phyloP scores from a whole-genome alignment of 2,797 vertebrate genomes.

The Amniataba percoides region DNA sequence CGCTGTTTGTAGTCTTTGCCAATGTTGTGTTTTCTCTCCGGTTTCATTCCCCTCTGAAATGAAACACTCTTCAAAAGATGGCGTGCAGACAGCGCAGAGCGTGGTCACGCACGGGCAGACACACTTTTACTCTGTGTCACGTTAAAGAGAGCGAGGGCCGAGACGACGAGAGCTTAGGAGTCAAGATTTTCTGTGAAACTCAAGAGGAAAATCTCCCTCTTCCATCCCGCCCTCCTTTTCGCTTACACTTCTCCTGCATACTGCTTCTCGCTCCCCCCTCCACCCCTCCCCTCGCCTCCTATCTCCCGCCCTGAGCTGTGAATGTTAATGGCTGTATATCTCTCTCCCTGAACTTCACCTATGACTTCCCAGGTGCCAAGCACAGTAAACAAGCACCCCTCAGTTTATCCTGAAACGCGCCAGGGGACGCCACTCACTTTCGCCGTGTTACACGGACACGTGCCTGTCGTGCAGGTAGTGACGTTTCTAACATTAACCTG shows the following conservation, averaged over 20 bases:
- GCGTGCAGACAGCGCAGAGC: constrained; percentile 27
- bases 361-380: constrained; percentile 95
- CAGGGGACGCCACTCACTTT: constrained; percentile 99
- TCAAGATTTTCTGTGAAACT: constrained; percentile 56
- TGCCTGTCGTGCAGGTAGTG: constrained; percentile 99
- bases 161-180: constrained; percentile 29
- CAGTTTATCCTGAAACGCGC: constrained; percentile 99
- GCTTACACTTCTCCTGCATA: constrained; percentile 70
- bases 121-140: constrained; percentile 6
- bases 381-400: constrained; percentile 99
- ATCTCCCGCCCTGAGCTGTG: constrained; percentile 68
- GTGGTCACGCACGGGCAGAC: constrained; percentile 47
- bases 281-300: constrained; percentile 16
- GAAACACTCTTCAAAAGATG: constrained; percentile 44
- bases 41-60: constrained; percentile 69
- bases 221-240: constrained; percentile 61
- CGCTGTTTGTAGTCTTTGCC: constrained; percentile 62
- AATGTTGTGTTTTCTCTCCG: constrained; percentile 66
- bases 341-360: constrained; percentile 86
- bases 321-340: constrained; percentile 84
- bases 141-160: constrained; percentile 13
- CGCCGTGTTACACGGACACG: constrained; percentile 99
- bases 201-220: constrained; percentile 64
- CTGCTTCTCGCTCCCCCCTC: constrained; percentile 59
- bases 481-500: constrained; percentile 73